Evolutionary conservation across 2,113 vertebrate species (phyloP).

Genomic region (Otis tarda): DNA sequence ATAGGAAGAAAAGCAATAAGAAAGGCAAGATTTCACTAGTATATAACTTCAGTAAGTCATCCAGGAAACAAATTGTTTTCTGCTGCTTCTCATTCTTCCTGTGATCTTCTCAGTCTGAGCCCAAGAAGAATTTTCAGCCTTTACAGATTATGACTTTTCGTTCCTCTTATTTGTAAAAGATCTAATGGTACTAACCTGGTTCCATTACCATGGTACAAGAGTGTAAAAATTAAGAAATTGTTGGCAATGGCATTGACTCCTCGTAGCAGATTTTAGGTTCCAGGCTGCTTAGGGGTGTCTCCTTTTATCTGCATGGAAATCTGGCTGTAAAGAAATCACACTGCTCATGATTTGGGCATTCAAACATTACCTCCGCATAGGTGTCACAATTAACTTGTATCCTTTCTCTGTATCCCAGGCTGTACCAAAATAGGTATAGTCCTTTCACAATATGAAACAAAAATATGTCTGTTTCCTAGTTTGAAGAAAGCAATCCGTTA

Average conservation of each 20-base stretch:
- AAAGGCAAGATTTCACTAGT: not conserved
- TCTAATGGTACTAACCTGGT: not conserved
- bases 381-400: not conserved
- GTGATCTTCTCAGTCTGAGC: not conserved
- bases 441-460: not conserved
- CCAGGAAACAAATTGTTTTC: not conserved
- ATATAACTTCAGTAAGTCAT: not conserved
- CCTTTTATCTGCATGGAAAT: not conserved
- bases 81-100: not conserved
- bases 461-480: not conserved
- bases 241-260: not conserved
- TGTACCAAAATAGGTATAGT: not conserved
- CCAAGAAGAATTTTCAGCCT: not conserved
- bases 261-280: not conserved
- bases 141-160: not conserved
- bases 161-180: not conserved
- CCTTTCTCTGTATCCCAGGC: not conserved
- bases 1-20: constrained; percentile 33
- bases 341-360: not conserved
- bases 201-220: not conserved
- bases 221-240: not conserved
- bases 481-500: not conserved
- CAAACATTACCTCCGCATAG: not conserved
- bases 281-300: not conserved
- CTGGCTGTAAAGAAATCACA: not conserved